Evolutionary conservation across 2,113 vertebrate genomes (phyloP).

Genomic region (Cynocephalus volans): DNA sequence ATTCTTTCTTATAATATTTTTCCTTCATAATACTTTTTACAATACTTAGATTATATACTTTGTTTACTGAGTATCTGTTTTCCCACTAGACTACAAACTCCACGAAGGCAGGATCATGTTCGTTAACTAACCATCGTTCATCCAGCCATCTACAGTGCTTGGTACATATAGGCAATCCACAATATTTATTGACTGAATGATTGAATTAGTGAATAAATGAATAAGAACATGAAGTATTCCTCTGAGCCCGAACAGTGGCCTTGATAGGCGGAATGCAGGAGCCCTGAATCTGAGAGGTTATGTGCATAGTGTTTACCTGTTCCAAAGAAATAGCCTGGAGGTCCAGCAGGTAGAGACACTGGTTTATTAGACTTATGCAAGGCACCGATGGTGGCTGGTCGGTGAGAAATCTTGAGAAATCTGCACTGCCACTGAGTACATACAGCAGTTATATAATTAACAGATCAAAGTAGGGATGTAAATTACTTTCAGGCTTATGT

Average conservation of each 20-base stretch:
- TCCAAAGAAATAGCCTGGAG: too few relatives aligned
- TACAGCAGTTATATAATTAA: too few relatives aligned
- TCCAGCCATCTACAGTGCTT: not conserved
- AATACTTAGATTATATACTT: not conserved
- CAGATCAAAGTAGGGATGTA: too few relatives aligned
- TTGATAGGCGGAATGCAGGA: not conserved
- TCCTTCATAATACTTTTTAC: not conserved
- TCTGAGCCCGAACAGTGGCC: not conserved
- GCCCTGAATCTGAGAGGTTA: too few relatives aligned
- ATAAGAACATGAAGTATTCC: not conserved
- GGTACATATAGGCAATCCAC: not conserved
- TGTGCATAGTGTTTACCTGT: too few relatives aligned
- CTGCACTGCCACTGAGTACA: too few relatives aligned
- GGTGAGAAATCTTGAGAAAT: too few relatives aligned
- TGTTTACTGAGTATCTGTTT: not conserved
- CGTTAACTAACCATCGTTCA: not conserved
- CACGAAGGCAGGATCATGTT: not conserved
- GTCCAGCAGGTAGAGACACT: too few relatives aligned
- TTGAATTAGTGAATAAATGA: not conserved
- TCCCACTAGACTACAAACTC: not conserved
- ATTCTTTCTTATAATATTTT: constrained; percentile 1
- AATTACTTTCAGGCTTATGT: too few relatives aligned
- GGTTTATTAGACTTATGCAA: too few relatives aligned
- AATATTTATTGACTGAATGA: not conserved
- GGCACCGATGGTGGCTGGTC: too few relatives aligned